A percentile compares a stretch with the other conserved stretches of the same genome.
These are phyloP conservation scores for Ypsolopha scabrella DNA, from an alignment of 2,888 invertebrate species.

Conservation along the genomic window DNA sequence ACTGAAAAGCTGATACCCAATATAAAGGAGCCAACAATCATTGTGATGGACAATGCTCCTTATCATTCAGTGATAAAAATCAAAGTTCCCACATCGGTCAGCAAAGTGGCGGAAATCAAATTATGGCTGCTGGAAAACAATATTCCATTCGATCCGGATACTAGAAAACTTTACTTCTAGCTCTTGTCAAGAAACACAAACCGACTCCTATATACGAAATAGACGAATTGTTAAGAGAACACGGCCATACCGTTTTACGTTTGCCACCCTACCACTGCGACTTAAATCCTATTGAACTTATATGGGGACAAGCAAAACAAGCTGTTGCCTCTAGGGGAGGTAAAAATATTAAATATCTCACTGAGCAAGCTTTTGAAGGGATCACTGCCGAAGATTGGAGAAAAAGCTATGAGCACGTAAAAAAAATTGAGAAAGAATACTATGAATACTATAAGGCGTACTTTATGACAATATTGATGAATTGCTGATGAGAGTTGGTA, in stretches of 20 bases:
- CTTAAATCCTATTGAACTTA: conserved; percentile 2
- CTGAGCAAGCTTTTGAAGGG: background rate
- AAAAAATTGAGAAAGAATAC: conserved; percentile 1
- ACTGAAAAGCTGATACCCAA: conserved; percentile 4
- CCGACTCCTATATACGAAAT: conserved; percentile 2
- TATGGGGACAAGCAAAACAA: background rate
- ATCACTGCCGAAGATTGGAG: background rate
- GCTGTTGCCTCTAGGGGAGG: background rate
- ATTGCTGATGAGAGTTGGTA: background rate
- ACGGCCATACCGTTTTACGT: conserved; percentile 3
- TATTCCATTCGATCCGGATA: background rate
- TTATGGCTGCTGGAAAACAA: conserved; percentile 4
- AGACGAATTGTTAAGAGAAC: background rate
- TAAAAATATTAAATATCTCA: conserved; percentile 1
- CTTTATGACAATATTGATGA: background rate
- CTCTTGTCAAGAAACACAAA: conserved; percentile 1
- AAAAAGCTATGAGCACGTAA: conserved; percentile 1
- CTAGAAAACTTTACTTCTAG: conserved; percentile 1
- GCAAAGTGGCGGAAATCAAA: conserved; percentile 2
- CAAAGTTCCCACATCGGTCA: conserved; percentile 3
- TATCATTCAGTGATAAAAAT: conserved; percentile 2
- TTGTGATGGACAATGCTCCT: conserved; percentile 4
- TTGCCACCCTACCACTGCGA: conserved; percentile 3
- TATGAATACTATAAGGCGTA: background rate
- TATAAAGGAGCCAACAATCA: background rate